Percentiles rank a stretch among this genome's conserved stretches.
Evolutionary conservation across 2,113 vertebrate species (phyloP).

Genomic region (Rattus norvegicus): GRCr8 NC_086031.1:103978001-103978500

Average conservation of each 20-base stretch:
- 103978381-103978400: neutral
- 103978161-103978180: neutral
- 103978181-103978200: neutral
- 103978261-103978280: neutral
- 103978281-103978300: neutral
- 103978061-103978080: neutral
- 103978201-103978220: neutral
- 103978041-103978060: neutral
- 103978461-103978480: rapidly evolving
- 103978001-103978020: neutral
- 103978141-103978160: neutral
- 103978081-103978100: neutral
- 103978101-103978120: neutral
- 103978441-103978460: rapidly evolving
- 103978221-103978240: neutral
- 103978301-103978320: neutral
- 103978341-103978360: neutral
- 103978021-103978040: neutral
- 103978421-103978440: no score
- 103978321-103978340: neutral
- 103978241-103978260: neutral
- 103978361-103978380: neutral
- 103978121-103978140: neutral
- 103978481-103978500: neutral
- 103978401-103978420: rapidly evolving